Evolutionary conservation across 2,113 vertebrate genomes (phyloP).

Genomic region (Cyprinodon brontotheroides): DNA sequence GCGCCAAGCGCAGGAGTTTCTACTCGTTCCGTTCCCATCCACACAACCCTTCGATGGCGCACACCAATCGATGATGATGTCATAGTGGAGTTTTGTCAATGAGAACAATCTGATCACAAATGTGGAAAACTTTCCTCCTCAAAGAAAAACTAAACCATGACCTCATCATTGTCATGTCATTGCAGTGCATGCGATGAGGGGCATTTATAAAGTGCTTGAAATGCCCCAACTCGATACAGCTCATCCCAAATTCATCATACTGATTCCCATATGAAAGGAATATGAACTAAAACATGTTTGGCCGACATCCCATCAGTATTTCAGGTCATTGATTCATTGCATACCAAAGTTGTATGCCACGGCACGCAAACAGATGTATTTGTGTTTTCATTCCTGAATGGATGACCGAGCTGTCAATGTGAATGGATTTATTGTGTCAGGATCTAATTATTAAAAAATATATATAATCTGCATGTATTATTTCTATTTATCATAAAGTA

Average conservation of each 20-base stretch:
- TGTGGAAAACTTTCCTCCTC: constrained; percentile 36
- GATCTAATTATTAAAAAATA: neutral
- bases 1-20: constrained; percentile 69
- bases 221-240: constrained; percentile 44
- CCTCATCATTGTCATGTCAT: constrained; percentile 77
- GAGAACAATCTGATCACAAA: constrained; percentile 23
- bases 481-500: neutral
- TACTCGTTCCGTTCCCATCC: constrained; percentile 60
- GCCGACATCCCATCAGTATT: constrained; percentile 66
- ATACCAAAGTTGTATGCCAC: constrained; percentile 81
- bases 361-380: constrained; percentile 73
- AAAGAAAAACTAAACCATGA: constrained; percentile 69
- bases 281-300: constrained; percentile 41
- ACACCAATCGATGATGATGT: constrained; percentile 53
- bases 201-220: constrained; percentile 65
- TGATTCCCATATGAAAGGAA: constrained; percentile 47
- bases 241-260: constrained; percentile 66
- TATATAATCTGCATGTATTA: constrained; percentile 37
- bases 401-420: constrained; percentile 21
- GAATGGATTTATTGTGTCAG: constrained; percentile 28
- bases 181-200: constrained; percentile 69
- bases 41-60: constrained; percentile 48
- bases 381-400: constrained; percentile 59
- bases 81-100: constrained; percentile 67
- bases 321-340: constrained; percentile 72